Percentiles rank a stretch among this genome's conserved stretches.
These are phyloP conservation scores for Picus viridis DNA, from an alignment of 2,797 vertebrate genomes.

Conservation along the genomic window DNA sequence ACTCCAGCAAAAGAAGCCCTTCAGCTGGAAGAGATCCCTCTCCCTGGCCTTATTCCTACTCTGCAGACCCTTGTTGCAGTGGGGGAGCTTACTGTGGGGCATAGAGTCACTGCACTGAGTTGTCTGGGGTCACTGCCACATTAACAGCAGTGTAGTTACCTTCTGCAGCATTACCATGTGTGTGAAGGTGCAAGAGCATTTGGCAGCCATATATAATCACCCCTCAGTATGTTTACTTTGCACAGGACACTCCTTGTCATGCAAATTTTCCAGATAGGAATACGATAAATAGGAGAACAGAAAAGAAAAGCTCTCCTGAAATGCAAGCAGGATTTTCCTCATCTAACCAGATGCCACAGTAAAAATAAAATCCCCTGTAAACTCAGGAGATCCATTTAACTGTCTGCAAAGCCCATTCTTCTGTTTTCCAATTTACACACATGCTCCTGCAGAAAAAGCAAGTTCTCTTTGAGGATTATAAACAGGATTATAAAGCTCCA, in stretches of 20 bases:
- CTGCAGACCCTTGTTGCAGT: not conserved
- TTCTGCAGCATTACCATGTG: not conserved
- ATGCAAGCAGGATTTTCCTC: not conserved
- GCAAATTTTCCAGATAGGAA: not conserved
- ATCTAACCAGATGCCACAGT: not conserved
- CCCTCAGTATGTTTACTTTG: not conserved
- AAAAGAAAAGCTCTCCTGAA: not conserved
- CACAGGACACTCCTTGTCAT: not conserved
- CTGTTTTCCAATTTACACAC: not conserved
- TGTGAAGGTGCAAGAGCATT: not conserved
- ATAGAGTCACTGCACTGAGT: not conserved
- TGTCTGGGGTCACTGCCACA: not conserved
- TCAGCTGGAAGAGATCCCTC: not conserved
- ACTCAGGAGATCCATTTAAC: not conserved
- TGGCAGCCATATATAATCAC: not conserved
- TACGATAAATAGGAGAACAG: not conserved
- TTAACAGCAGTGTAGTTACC: not conserved
- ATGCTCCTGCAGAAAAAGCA: not conserved
- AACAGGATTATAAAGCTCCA: not conserved
- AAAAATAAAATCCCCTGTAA: not conserved
- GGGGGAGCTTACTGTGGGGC: not conserved
- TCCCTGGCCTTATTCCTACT: not conserved
- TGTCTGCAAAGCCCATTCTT: not conserved
- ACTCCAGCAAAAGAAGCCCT: not conserved
- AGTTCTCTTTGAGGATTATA: not conserved